Evolutionary conservation across 2,888 invertebrate genomes (phyloP).

Genomic region (Xylota sylvarum): DNA sequence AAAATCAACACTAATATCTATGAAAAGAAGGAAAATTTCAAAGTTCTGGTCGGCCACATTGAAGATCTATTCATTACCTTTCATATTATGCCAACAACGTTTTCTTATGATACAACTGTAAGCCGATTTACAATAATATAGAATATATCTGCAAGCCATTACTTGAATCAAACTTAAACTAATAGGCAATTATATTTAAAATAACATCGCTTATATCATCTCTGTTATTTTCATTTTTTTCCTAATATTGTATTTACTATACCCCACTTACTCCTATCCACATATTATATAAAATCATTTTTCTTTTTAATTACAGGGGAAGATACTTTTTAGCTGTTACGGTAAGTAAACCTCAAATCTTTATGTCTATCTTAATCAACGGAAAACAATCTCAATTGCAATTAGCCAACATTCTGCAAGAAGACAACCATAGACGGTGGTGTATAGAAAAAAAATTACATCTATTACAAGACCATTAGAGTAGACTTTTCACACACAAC

Average conservation of each 20-base stretch:
- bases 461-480: conserved; percentile 40
- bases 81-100: no score
- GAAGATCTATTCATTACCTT: no score
- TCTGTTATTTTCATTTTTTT: no score
- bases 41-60: no score
- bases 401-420: conserved; percentile 28
- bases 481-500: conserved; percentile 29
- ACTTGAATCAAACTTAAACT: no score
- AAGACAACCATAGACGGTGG: conserved; percentile 20
- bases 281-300: conserved; percentile 15
- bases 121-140: no score
- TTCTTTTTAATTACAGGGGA: conserved; percentile 77
- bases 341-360: conserved; percentile 78
- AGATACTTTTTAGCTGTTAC: conserved; percentile 76
- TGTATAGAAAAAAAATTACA: conserved; percentile 20
- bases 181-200: no score
- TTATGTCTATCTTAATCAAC: conserved; percentile 13
- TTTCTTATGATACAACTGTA: no score
- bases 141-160: no score
- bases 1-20: no score
- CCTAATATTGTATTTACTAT: not conserved
- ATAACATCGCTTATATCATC: no score
- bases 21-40: no score
- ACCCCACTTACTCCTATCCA: not conserved
- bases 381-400: conserved; percentile 12